Percentiles rank a stretch among this genome's conserved stretches.
These are phyloP conservation scores for Hydrocynus forskahlii DNA, from an alignment of 2,797 vertebrate genomes.

Conservation along the genomic window DNA sequence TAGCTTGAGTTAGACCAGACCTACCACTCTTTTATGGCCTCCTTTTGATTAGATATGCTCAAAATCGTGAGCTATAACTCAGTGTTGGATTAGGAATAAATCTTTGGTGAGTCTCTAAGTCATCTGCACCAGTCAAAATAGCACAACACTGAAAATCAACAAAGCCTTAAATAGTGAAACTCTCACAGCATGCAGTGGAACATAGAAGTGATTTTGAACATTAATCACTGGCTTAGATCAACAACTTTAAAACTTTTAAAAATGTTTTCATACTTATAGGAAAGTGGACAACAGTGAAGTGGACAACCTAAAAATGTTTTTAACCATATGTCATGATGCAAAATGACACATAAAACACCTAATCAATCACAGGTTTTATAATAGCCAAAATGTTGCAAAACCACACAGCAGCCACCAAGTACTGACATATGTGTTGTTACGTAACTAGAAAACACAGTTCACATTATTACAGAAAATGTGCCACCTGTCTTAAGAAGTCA, in stretches of 20 bases:
- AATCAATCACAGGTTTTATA: neutral
- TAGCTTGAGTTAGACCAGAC: neutral
- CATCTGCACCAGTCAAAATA: neutral
- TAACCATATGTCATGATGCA: too few relatives aligned
- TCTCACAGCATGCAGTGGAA: neutral
- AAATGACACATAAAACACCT: too few relatives aligned
- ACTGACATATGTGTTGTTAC: too few relatives aligned
- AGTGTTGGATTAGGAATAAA: neutral
- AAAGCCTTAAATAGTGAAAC: neutral
- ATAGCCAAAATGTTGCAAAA: neutral
- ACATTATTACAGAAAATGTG: too few relatives aligned
- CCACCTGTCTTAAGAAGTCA: too few relatives aligned
- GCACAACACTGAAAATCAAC: neutral
- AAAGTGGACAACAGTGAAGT: too few relatives aligned
- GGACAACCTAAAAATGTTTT: too few relatives aligned
- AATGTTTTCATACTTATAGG: neutral
- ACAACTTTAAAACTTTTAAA: neutral
- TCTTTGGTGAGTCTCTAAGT: neutral
- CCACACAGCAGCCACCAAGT: too few relatives aligned
- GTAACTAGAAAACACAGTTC: too few relatives aligned
- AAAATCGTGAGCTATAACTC: neutral
- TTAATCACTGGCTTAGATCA: constrained; percentile 11
- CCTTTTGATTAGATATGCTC: neutral
- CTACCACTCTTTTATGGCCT: neutral
- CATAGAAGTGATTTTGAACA: neutral